These are phyloP conservation scores for Argyresthia albistria DNA, from an alignment of 2,888 invertebrate genomes.

Conservation along the genomic window DNA sequence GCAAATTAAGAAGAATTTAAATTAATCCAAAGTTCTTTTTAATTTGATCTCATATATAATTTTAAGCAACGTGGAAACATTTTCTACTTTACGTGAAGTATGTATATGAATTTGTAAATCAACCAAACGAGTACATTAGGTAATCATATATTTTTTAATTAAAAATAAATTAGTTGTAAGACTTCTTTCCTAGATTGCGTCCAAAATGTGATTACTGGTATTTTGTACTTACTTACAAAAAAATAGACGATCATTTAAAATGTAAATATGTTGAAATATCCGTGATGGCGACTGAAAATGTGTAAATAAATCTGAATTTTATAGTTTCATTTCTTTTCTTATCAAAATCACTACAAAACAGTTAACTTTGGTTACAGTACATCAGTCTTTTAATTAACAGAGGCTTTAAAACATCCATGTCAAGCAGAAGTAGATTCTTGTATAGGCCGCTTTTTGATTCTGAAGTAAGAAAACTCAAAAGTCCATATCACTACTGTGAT, in stretches of 20 bases:
- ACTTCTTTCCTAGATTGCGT: not conserved
- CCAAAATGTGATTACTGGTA: not conserved
- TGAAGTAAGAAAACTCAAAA: constrained; percentile 58
- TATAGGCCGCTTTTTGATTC: constrained; percentile 29
- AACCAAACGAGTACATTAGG: not conserved
- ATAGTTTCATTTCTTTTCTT: not conserved
- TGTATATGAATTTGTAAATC: not conserved
- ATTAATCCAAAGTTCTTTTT: constrained; percentile 29
- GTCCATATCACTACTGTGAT: constrained; percentile 74
- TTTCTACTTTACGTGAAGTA: not conserved
- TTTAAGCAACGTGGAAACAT: not conserved
- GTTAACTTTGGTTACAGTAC: not conserved
- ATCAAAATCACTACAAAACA: not conserved
- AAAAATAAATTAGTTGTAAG: not conserved
- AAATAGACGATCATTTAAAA: not conserved
- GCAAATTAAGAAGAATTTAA: constrained; percentile 43
- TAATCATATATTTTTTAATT: not conserved
- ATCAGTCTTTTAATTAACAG: not conserved
- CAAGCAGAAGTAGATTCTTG: not conserved
- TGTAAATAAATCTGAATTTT: constrained; percentile 1
- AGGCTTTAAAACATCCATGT: too few relatives aligned
- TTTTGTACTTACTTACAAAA: not conserved
- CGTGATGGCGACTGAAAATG: constrained; percentile 3
- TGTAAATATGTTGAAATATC: not conserved
- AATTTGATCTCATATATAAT: constrained; percentile 33